Evolutionary conservation across 2,797 vertebrate genomes (phyloP).

Genomic region (Aldrovandia affinis): DNA sequence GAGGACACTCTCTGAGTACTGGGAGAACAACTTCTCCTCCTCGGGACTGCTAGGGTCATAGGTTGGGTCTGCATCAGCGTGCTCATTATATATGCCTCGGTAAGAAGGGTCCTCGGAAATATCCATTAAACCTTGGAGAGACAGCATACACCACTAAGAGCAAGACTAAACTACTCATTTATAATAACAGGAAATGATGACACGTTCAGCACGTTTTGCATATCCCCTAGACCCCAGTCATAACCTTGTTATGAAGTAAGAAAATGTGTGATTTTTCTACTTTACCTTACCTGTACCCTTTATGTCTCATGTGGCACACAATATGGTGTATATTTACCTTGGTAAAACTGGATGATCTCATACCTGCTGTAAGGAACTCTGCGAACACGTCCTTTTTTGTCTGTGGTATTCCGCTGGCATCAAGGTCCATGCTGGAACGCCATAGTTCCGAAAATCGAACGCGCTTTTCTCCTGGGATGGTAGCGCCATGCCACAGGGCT

Average conservation of each 20-base stretch:
- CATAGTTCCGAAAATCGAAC: slow-evolving; percentile 71
- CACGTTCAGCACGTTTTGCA: neutral
- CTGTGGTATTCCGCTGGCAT: slow-evolving; percentile 64
- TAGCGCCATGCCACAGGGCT: slow-evolving; percentile 74
- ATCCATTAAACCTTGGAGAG: slow-evolving; percentile 63
- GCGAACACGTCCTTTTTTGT: slow-evolving; percentile 60
- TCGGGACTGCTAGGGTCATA: slow-evolving; percentile 68
- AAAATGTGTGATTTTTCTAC: neutral
- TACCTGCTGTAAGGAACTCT: slow-evolving; percentile 71
- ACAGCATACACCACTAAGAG: slow-evolving; percentile 30
- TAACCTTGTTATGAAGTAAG: neutral
- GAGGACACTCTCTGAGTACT: slow-evolving; percentile 61
- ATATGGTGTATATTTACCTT: neutral
- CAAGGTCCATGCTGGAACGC: slow-evolving; percentile 65
- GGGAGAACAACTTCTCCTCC: slow-evolving; percentile 69
- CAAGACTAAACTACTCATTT: neutral
- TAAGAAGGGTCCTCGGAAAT: slow-evolving; percentile 70
- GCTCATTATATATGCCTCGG: slow-evolving; percentile 65
- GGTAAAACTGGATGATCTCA: slow-evolving; percentile 31
- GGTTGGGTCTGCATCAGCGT: slow-evolving; percentile 64
- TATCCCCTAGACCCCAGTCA: neutral
- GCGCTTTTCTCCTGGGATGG: slow-evolving; percentile 67
- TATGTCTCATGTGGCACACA: no score
- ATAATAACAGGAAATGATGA: neutral
- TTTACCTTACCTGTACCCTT: no score